Base-by-base conservation (phyloP, 2,888 invertebrate species). In the Noctua janthe region DNA sequence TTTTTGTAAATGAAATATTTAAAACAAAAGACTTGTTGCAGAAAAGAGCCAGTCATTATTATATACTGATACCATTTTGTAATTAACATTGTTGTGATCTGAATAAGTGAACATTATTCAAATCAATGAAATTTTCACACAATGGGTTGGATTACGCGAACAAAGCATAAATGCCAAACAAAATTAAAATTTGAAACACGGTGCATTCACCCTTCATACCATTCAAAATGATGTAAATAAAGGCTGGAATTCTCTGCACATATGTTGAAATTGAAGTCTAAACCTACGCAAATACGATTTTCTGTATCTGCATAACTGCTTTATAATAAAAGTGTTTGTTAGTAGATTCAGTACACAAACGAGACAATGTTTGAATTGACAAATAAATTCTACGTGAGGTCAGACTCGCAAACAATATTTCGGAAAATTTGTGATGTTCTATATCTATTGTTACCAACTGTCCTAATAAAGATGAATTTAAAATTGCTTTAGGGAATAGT, bases 211-310 rank as follows among this genome's bases (percentile, higher is more conserved):
- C 59, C 64, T 77, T 43, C 17, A 64, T 62, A 62, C 49, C 35
- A 66, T 78, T 78, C 20, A 73, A 59, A 69, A 74, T 71, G 17
- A 74, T 81, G 80, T 84, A 76, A 85, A 84, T 81, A 84, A 76
- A 62, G 39, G 47, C 54, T 71, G n/a, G 13, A 47, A 76, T 54
- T 11, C 59, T 59, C 76, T 47, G 43, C 51, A 81, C 49, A 66
- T 56, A 56, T 49, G 23, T 62, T 35, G 49, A 64, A 74, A 80
- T 80, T 64, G 29, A 54, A 62, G 66, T 85, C 13, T 51, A 80
- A 80, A 76, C 64, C 39, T 75, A 59, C 29, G 62, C 72, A 81
- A 83, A 76, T 76, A 81, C 10, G n/a, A 49, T 54, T 85, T 80
- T 71, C 72, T 29, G 23, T 73, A 70, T 66, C 29, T 15, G 76